phyloP scores from a whole-genome alignment of 1,140 invertebrate genomes.

The Lycorma delicatula region DNA sequence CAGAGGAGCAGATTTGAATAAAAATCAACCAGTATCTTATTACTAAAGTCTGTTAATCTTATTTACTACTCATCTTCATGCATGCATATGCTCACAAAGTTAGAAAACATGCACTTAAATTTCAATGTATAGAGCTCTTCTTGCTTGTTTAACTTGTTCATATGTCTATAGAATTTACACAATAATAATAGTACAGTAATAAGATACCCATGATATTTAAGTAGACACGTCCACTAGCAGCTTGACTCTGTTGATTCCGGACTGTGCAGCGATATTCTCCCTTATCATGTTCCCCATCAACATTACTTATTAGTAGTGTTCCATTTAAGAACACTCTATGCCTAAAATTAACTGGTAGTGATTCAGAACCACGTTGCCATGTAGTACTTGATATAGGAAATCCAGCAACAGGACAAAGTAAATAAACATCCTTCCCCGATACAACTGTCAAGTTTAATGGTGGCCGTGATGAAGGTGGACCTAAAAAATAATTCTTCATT shows the following conservation, averaged over 20 bases:
- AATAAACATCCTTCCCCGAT: conserved; percentile 61
- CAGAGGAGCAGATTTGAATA: no score
- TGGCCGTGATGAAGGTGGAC: conserved; percentile 69
- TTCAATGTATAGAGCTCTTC: no score
- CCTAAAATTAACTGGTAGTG: conserved; percentile 44
- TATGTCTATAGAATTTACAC: no score
- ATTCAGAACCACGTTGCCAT: conserved; percentile 44
- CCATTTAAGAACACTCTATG: conserved; percentile 61
- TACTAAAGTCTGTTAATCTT: no score
- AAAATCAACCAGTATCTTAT: no score
- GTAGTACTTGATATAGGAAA: conserved; percentile 64
- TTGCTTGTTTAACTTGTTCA: no score
- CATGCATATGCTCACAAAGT: no score
- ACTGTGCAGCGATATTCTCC: conserved; percentile 81
- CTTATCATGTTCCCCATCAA: conserved; percentile 49
- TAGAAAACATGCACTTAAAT: no score
- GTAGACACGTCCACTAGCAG: conserved; percentile 57
- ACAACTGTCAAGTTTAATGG: conserved; percentile 75
- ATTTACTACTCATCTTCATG: no score
- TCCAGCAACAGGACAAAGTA: conserved; percentile 81
- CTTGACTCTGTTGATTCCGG: conserved; percentile 62
- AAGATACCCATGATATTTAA: conserved; percentile 70
- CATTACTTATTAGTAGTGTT: conserved; percentile 61
- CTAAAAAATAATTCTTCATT: no score
- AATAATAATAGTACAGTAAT: no score